Evolutionary conservation across 2,888 invertebrate species (phyloP), one percentile per base, ranked within the genome.

Genomic region (Drosophila glabriapex): DNA sequence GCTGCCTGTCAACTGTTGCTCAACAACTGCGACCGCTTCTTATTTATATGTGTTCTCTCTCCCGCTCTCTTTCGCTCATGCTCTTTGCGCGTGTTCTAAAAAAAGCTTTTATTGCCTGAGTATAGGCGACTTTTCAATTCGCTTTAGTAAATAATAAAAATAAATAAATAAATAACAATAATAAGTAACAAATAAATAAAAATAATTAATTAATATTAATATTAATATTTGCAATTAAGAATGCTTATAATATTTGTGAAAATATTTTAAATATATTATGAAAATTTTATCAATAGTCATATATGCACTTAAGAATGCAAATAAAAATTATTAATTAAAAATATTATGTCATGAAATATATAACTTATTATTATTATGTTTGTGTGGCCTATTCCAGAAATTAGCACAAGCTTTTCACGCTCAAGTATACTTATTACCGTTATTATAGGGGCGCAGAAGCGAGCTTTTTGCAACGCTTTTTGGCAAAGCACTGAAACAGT

Each of bases 1-100:
- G 71, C 58, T 80, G 74, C 59, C 39, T 28, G 62, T 65, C 68
- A 74, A 82, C 82, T 82, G 79, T 80, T 80, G 82, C 79, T 54
- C 72, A 33, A 28, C 12, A 35, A 25, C 31, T 37, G 52, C 55
- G 53, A 22, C n/a, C 53, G 39, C 62, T 54, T n/a, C 25, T 9
- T 4, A 28, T 60, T 82, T 80, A 71, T 71, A 71, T 78, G 69
- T 9, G 16, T 53, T 25, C 25, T 14, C 43, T 31, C 29, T 46
- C 19, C 6, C 5, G 7, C n/a, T 25, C 19, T 28, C 7, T 14
- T 33, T 22, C 16, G 22, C 2, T 22, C n/a, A n/a, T 25, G 12
- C 19, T 12, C 4, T 71, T 19, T n/a, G 25, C 0, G 25, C 0
- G 31, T 56, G 78, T 66, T 53, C 61, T 71, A 72, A 76, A 63